Evolutionary conservation across 2,888 invertebrate genomes (phyloP).

Genomic region (Carabus problematicus): DNA sequence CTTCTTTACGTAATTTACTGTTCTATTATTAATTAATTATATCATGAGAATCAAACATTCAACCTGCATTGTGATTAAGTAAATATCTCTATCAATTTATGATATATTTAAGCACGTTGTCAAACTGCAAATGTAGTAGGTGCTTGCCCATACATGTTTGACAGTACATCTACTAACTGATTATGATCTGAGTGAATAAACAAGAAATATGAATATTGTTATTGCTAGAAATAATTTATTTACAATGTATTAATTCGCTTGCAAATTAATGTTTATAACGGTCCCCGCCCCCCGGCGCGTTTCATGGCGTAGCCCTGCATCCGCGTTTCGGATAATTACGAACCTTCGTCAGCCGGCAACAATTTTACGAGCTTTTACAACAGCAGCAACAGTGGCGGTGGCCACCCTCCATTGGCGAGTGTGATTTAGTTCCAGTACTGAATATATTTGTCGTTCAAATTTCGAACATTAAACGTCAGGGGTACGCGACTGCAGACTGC

Average conservation of each 20-base stretch:
- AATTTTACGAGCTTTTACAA: neutral
- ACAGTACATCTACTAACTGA: no score
- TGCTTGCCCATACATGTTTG: no score
- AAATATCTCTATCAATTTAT: no score
- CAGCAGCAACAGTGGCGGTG: neutral
- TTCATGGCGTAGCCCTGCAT: conserved; percentile 9
- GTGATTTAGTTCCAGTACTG: conserved; percentile 20
- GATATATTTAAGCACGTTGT: no score
- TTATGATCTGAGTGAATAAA: no score
- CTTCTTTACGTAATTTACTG: no score
- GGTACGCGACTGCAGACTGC: no score
- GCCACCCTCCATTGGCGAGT: neutral
- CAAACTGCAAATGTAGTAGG: no score
- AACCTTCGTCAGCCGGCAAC: neutral
- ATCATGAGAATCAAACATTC: no score
- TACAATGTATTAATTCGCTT: conserved; percentile 31
- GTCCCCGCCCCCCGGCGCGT: conserved; percentile 15
- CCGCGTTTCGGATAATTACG: conserved; percentile 25
- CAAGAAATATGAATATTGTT: no score
- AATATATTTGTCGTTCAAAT: conserved; percentile 26
- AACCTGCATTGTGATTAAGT: no score
- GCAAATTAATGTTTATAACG: conserved; percentile 30
- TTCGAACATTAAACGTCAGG: conserved; percentile 19
- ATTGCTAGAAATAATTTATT: conserved; percentile 26
- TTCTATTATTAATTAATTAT: no score